Base-by-base conservation (phyloP, 1,140 invertebrate genomes). In the Halyomorpha halys region DNA sequence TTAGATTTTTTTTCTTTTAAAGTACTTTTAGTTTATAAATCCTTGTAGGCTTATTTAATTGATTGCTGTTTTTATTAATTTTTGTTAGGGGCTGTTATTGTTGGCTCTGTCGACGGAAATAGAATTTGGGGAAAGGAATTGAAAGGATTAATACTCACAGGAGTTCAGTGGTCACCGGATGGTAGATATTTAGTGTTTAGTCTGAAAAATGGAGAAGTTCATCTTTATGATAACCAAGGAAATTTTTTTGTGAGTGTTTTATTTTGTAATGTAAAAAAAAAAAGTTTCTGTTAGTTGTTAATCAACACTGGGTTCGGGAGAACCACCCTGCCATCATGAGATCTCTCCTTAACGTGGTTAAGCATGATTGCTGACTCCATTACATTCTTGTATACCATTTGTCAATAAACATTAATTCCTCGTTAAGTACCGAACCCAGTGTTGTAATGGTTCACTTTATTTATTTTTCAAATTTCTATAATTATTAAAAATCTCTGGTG, bases 81-180 rank as follows among this genome's bases (percentile, higher is more conserved):
- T 16, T 67, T 68, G 72, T 62, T 66, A 83, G 83, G 84, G 73
- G 87, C 88, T 18, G 87, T 94, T 0, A 94, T 94, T 70, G 89
- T 94, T 21, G 90, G 97, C 3, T 95, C 94, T 21, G 92, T 97
- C 0, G 96, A 98, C 80, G 97, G 97, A 0, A 98, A 97, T 72
- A 80, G 95, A 66, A 93, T 99, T 19, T 99, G 96, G 94, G 94
- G 94, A 1, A 98, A 97, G 73, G 95, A 98, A 73, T 76, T 98
- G 3, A 96, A 95, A 77, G 86, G 86, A 19, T 79, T 84, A 0
- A 81, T 80, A 23, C 74, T 93, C 1, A 82, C 81, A 30, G 84
- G 83, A 0, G 89, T 93, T 0, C 89, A 96, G 74, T 99, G 97
- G 96, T 97, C 94, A 34, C 93, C 95, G 0, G 94, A 98, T 76